Conservation (phyloP, 2,888 invertebrate species). For the Nematopogon swammerdamellus region DNA sequence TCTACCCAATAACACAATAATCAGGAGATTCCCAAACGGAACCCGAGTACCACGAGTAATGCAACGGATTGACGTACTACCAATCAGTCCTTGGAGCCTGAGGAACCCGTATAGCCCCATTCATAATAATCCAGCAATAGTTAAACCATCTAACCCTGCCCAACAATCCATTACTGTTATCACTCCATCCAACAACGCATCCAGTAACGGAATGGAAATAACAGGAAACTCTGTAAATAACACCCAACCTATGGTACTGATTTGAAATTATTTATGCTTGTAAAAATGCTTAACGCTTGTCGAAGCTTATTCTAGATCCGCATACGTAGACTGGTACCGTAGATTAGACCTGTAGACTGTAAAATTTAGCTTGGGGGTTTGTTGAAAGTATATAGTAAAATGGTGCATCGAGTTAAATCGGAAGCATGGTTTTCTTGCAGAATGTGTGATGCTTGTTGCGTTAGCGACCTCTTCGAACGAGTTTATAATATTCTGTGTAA, state of each 20-base stretch:
- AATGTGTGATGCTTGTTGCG: neutral
- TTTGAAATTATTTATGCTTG: constrained; percentile 49
- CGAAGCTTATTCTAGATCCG: too few relatives aligned
- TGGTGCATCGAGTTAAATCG: too few relatives aligned
- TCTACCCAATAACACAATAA: constrained; percentile 74
- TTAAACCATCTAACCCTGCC: constrained; percentile 56
- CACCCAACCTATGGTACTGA: constrained; percentile 51
- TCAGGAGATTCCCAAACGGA: constrained; percentile 78
- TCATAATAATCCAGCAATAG: constrained; percentile 55
- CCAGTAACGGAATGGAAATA: constrained; percentile 59
- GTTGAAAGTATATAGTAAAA: too few relatives aligned
- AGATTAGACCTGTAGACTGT: too few relatives aligned
- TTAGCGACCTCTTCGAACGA: neutral
- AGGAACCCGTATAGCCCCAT: constrained; percentile 60
- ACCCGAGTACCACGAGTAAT: constrained; percentile 68
- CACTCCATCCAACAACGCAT: constrained; percentile 48
- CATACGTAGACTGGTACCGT: too few relatives aligned
- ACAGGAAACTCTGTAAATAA: constrained; percentile 56
- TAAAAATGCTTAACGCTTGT: constrained; percentile 30
- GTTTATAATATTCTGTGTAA: constrained; percentile 40
- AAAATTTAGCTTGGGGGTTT: too few relatives aligned
- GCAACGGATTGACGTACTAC: constrained; percentile 57
- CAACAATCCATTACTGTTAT: constrained; percentile 67
- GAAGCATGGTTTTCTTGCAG: too few relatives aligned
- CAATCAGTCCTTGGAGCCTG: constrained; percentile 58